Evolutionary conservation across 2,888 invertebrate species (phyloP).

Genomic region (Nomada fabriciana): DNA sequence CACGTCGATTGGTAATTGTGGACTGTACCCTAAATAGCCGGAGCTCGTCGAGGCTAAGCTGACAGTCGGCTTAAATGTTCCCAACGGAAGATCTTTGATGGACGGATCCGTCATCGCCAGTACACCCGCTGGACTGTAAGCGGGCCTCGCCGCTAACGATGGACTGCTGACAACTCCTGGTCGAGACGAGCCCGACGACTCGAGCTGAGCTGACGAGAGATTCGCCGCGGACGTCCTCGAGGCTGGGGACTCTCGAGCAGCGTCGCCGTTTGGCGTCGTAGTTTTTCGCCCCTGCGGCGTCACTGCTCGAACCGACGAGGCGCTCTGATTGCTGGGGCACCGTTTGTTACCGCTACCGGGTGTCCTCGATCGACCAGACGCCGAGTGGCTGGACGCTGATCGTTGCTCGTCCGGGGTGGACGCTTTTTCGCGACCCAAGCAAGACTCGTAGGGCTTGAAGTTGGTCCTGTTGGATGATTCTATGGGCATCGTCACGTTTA

Average conservation of each 20-base stretch:
- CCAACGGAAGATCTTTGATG: constrained; percentile 88
- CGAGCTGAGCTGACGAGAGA: constrained; percentile 69
- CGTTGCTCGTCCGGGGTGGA: constrained; percentile 89
- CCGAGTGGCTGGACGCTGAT: constrained; percentile 83
- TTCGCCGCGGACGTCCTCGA: constrained; percentile 80
- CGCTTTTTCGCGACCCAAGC: constrained; percentile 88
- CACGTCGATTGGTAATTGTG: constrained; percentile 90
- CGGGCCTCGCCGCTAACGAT: constrained; percentile 70
- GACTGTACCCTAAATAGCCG: constrained; percentile 88
- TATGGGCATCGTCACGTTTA: constrained; percentile 32
- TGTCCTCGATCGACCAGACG: constrained; percentile 79
- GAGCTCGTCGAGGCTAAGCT: constrained; percentile 70
- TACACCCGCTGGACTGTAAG: constrained; percentile 86
- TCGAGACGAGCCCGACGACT: constrained; percentile 76
- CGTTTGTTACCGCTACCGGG: constrained; percentile 83
- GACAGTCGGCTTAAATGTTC: constrained; percentile 87
- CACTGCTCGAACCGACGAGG: constrained; percentile 88
- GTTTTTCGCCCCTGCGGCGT: constrained; percentile 86
- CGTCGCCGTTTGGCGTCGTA: constrained; percentile 85
- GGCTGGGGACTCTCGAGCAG: constrained; percentile 77
- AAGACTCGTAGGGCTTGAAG: constrained; percentile 92
- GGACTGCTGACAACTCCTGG: constrained; percentile 72
- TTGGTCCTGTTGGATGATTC: constrained; percentile 53
- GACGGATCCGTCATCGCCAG: constrained; percentile 88
- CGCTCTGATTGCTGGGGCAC: constrained; percentile 92